Percentiles rank a stretch among this genome's conserved stretches.
phyloP scores from a whole-genome alignment of 2,113 vertebrate species.

The Oenanthe oenanthe region DNA sequence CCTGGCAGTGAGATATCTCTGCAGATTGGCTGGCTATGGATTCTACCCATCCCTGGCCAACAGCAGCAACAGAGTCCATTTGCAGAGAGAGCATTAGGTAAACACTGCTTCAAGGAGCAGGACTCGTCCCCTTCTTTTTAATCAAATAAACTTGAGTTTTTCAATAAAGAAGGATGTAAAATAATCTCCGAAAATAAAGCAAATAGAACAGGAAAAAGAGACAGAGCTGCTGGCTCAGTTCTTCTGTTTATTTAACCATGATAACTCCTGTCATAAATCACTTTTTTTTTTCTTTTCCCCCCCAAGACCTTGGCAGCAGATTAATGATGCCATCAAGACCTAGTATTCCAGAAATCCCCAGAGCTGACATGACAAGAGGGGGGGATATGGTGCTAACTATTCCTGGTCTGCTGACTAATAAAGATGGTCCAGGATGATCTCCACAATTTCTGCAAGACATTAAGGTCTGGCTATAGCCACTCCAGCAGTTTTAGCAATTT shows the following conservation, averaged over 20 bases:
- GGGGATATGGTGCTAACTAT: neutral
- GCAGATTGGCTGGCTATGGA: neutral
- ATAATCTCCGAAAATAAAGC: conserved; percentile 34
- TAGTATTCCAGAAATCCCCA: neutral
- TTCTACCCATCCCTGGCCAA: conserved; percentile 20
- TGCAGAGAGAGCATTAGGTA: conserved; percentile 1
- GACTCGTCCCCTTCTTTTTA: neutral
- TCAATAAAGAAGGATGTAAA: conserved; percentile 61
- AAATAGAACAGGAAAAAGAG: conserved; percentile 16
- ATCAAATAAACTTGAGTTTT: conserved; percentile 29
- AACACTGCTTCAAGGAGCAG: conserved; percentile 1
- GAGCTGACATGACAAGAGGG: fast-evolving
- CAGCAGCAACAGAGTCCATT: neutral
- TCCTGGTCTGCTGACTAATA: neutral
- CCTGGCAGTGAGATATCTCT: neutral
- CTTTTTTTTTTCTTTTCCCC: neutral
- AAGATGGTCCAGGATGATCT: neutral
- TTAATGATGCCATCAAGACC: neutral
- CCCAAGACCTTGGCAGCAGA: neutral
- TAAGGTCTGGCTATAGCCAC: neutral
- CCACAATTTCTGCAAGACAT: neutral
- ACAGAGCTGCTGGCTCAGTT: conserved; percentile 47
- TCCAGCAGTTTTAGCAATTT: neutral
- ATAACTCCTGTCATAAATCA: neutral
- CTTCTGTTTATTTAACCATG: conserved; percentile 58